Base-by-base conservation (phyloP, 1,140 invertebrate species). In the Ostrea edulis region DNA sequence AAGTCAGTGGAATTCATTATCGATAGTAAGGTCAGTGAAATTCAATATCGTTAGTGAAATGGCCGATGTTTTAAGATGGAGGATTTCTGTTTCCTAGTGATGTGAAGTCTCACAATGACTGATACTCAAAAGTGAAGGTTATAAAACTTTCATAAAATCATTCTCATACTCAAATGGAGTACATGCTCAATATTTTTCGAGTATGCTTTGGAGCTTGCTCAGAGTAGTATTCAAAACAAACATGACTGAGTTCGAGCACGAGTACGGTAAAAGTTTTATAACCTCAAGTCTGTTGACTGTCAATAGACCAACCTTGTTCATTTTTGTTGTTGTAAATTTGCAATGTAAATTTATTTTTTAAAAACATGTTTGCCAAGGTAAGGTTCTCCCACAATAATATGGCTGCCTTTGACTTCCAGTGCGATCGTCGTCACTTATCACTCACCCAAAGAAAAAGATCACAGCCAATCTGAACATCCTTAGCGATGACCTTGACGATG, bases 391-490 rank as follows among this genome's bases (percentile, higher is more conserved):
- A 29, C 9, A 14, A 4, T 83, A 53, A 85, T 8, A 29, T 44
- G 8, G 35, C 17, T n/a, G 51, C 35, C n/a, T 77, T 71, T 51
- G 68, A 52, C 62, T 54, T 55, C 14, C 53, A 65, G 86, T 51
- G 22, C 44, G 53, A 17, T 84, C 87, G 1, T 86, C 51, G 3
- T 85, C 87, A 2, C 82, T 90, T 44, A 83, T 52, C 87, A 88
- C 88, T 14, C 20, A 68, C 17, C 58, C 55, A 14, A 93, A 93
- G 85, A 92, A 92, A 84, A 93, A 92, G 86, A 94, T 95, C 51
- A 87, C 89, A 20, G 94, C 94, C 3, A 93, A 92, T 89, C 91
- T 92, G 7, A 92, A 93, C 71, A 92, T 95, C 44, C 87, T 94
- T 7, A 92, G 87, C 29, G 92, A 92, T 54, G 92, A 91, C 86